Evolutionary conservation across 2,888 invertebrate genomes (phyloP), one percentile per base, ranked within the genome.

Genomic region (Sesia bembeciformis): DNA sequence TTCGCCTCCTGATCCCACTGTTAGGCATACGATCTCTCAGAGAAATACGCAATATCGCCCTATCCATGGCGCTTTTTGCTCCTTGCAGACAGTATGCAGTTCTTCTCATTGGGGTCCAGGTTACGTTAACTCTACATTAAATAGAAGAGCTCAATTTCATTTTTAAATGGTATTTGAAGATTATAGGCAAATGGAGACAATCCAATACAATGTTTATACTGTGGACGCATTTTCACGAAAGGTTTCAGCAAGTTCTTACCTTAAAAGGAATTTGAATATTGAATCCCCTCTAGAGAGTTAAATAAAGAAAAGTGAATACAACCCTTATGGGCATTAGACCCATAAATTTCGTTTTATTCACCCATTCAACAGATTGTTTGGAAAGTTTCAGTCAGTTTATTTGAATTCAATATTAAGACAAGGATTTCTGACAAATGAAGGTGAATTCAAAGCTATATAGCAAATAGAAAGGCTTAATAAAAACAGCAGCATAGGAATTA

Each of bases 221-320:
- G 53, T 52, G 54, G 53, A 56, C 56, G 52, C 55, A 54, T 56
- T 61, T 56, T 54, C 57, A 54, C 55, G 54, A 57, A 57, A 57
- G 55, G 55, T 56, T 59, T 23, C n/a, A 50, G 55, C 52, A 57
- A 53, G 56, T 57, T 54, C 53, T 52, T 52, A 57, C 57, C 57
- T 50, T 56, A 53, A 56, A 57, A 56, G 54, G 46, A 40, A 57
- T 59, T 59, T 59, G 58, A 59, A 57, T 59, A 54, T 46, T 53
- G 54, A 49, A 53, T 56, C 54, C 52, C 54, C 49, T 51, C 49
- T 51, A 23, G 51, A 51, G 54, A 54, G 46, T 40, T 51, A 51
- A 56, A 52, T 57, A 57, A 54, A 54, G 55, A 56, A 52, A 40
- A n/a, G 42, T 40, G 40, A 39, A 39, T 40, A 40, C 40, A 6